phyloP scores from a whole-genome alignment of 2,113 vertebrate genomes.

The Trochalopteron elliotii region DNA sequence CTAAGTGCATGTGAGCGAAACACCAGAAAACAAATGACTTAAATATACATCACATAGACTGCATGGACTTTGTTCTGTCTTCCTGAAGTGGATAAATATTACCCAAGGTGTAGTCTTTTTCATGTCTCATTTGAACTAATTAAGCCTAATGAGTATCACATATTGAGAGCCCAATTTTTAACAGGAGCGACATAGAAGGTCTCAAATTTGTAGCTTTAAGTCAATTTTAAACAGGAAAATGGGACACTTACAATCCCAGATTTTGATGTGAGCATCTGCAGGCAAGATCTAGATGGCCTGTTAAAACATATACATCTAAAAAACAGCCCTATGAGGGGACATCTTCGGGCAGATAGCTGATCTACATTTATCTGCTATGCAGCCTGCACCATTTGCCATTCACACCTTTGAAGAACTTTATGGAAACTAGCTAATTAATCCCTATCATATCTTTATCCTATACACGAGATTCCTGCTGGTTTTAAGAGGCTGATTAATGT shows the following conservation, averaged over 20 bases:
- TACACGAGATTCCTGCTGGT: background rate
- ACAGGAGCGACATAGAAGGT: background rate
- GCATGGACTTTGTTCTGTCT: background rate
- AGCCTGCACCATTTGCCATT: background rate
- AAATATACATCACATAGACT: background rate
- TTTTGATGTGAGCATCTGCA: background rate
- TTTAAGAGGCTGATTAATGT: background rate
- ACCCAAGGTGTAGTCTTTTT: background rate
- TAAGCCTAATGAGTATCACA: background rate
- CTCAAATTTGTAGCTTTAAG: background rate
- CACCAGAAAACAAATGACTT: background rate
- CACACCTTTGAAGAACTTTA: background rate
- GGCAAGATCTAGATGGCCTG: background rate
- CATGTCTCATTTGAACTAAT: constrained; percentile 15
- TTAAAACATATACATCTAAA: background rate
- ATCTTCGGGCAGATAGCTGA: background rate
- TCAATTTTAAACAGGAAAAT: background rate
- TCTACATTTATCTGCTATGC: background rate
- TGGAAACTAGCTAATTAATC: background rate
- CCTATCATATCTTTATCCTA: background rate
- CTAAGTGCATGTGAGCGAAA: background rate
- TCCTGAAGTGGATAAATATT: background rate
- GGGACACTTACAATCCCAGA: background rate
- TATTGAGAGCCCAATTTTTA: background rate
- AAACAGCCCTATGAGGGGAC: background rate